Conservation (phyloP, 2,113 vertebrate genomes). For the Apodemus speciosus region DNA sequence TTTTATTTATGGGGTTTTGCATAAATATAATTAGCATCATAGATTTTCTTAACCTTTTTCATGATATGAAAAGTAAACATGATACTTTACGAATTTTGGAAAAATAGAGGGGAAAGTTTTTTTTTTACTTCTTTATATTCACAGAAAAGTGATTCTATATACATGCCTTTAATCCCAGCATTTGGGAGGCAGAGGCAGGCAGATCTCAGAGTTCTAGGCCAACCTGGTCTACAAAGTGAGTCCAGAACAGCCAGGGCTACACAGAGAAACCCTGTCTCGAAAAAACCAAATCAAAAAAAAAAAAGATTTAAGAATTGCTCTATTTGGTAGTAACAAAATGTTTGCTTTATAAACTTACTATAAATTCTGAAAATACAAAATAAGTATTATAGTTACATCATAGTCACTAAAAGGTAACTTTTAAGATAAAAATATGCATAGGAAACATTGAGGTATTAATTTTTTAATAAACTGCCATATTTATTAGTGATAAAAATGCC, state of each 20-base stretch:
- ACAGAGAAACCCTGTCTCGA: neutral
- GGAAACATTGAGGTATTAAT: conserved; percentile 35
- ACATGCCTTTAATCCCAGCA: too few relatives aligned
- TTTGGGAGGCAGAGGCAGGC: too few relatives aligned
- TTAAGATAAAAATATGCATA: conserved; percentile 20
- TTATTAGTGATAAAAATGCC: conserved; percentile 42
- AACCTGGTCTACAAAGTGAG: too few relatives aligned
- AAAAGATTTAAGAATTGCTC: neutral
- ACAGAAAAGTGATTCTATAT: neutral
- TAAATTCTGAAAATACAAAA: neutral
- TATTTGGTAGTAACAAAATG: conserved; percentile 21
- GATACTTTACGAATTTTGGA: conserved; percentile 49
- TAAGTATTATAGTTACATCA: conserved; percentile 10
- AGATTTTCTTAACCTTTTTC: conserved; percentile 48
- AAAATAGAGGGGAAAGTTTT: neutral
- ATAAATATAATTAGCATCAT: conserved; percentile 8
- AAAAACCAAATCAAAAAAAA: neutral
- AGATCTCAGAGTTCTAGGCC: too few relatives aligned
- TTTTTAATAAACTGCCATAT: conserved; percentile 28
- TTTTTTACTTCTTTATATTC: neutral
- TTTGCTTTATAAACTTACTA: conserved; percentile 7
- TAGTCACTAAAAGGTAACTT: conserved; percentile 25
- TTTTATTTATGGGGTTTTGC: neutral
- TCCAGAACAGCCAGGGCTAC: too few relatives aligned
- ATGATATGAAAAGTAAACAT: conserved; percentile 29